A percentile compares a stretch with the other conserved stretches of the same genome.
phyloP scores from a whole-genome alignment of 1,140 invertebrate genomes.

The Zeugodacus cucurbitae region DNA sequence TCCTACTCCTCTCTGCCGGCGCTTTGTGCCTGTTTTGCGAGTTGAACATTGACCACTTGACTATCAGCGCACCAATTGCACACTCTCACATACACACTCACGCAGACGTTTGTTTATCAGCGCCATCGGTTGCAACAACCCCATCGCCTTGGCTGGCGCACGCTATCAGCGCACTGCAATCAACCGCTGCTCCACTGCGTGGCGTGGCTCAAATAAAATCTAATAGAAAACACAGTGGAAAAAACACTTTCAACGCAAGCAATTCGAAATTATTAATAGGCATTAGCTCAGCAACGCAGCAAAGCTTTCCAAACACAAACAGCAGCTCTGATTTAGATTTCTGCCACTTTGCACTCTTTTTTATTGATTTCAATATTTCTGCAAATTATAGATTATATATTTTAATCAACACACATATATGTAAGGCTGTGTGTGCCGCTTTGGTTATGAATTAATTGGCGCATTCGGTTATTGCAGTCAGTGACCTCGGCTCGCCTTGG shows the following conservation, averaged over 20 bases:
- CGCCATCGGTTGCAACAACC: background rate
- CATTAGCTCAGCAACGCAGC: background rate
- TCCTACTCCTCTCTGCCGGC: background rate
- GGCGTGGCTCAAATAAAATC: background rate
- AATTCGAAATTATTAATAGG: slow-evolving; percentile 32
- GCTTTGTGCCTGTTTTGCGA: background rate
- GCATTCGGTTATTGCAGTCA: background rate
- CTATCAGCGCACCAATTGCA: background rate
- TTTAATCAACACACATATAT: background rate
- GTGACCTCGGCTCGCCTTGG: background rate
- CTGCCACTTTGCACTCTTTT: background rate
- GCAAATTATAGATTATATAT: background rate
- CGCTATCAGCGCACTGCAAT: background rate
- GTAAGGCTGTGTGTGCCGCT: background rate
- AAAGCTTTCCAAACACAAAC: slow-evolving; percentile 11
- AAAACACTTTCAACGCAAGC: background rate
- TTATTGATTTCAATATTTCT: background rate
- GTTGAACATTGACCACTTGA: slow-evolving; percentile 26
- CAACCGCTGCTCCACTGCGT: background rate
- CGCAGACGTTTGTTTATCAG: background rate
- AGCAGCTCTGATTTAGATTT: background rate
- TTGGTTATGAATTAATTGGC: slow-evolving; percentile 14
- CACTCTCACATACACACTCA: background rate
- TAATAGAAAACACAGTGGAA: background rate
- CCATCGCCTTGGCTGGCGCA: background rate